A percentile compares a stretch with the other conserved stretches of the same genome.
phyloP scores from a whole-genome alignment of 1,140 invertebrate genomes.

The Thaumatotibia leucotreta region DNA sequence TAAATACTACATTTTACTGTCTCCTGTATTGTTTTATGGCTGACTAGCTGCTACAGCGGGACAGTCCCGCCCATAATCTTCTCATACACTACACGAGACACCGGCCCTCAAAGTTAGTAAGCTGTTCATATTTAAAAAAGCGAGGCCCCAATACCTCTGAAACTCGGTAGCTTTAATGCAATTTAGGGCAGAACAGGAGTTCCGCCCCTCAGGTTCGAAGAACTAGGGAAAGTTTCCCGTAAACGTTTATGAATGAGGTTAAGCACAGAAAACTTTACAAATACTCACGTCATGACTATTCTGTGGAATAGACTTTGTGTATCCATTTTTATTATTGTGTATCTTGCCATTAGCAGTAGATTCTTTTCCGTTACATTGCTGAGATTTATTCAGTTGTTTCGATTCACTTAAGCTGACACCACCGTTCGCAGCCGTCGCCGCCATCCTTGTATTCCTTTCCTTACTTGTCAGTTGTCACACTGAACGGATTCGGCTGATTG shows the following conservation, averaged over 20 bases:
- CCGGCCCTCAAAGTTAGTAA: background rate
- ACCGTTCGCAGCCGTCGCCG: conserved; percentile 32
- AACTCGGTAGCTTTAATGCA: no score
- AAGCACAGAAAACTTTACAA: conserved; percentile 26
- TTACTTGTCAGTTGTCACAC: no score
- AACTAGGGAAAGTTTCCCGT: conserved; percentile 7
- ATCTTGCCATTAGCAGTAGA: conserved; percentile 43
- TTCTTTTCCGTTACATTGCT: conserved; percentile 37
- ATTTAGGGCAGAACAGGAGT: no score
- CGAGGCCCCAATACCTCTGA: no score
- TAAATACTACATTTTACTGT: no score
- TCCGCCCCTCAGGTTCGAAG: background rate
- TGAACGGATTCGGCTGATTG: background rate
- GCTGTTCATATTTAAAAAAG: no score
- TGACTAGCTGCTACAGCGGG: background rate
- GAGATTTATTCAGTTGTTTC: conserved; percentile 17
- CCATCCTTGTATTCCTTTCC: conserved; percentile 60
- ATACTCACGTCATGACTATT: conserved; percentile 48
- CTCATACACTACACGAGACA: no score
- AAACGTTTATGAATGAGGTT: conserved; percentile 22
- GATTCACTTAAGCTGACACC: conserved; percentile 26
- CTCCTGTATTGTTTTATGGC: background rate
- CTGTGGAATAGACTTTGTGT: conserved; percentile 27
- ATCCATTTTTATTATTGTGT: conserved; percentile 40
- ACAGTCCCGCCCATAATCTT: no score